Percentiles rank a stretch among this genome's conserved stretches.
Evolutionary conservation across 2,888 invertebrate species (phyloP).

Genomic region (Cheilosia pagana): DNA sequence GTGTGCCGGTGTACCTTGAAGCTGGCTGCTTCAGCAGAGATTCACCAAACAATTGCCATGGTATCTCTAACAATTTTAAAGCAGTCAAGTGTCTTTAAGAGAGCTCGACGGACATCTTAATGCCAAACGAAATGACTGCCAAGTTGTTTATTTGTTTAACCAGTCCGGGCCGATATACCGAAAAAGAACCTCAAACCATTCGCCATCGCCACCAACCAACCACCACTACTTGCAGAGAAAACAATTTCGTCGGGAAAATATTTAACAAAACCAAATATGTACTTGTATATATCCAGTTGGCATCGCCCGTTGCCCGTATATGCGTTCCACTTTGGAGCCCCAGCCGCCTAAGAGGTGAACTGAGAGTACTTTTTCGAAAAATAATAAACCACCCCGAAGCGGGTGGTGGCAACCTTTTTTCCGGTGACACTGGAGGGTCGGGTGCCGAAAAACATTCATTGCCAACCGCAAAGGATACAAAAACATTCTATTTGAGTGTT

Average conservation of each 20-base stretch:
- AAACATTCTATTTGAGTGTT: constrained; percentile 77
- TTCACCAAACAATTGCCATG: constrained; percentile 21
- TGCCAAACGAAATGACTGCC: constrained; percentile 53
- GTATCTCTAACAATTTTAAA: constrained; percentile 34
- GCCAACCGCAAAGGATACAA: constrained; percentile 76
- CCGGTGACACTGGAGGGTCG: constrained; percentile 53
- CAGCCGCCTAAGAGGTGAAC: background rate
- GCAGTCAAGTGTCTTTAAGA: constrained; percentile 25
- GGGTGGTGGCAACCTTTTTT: constrained; percentile 34
- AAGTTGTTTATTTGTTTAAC: constrained; percentile 55
- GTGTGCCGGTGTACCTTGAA: constrained; percentile 8
- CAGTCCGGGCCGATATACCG: constrained; percentile 33
- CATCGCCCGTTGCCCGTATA: constrained; percentile 16
- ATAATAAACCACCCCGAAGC: constrained; percentile 62
- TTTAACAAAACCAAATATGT: constrained; percentile 73
- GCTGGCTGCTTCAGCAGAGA: constrained; percentile 6
- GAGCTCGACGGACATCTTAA: constrained; percentile 52
- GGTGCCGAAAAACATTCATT: constrained; percentile 72
- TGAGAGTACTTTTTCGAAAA: constrained; percentile 52
- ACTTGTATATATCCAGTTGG: constrained; percentile 62
- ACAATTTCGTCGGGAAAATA: constrained; percentile 70
- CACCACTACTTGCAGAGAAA: constrained; percentile 45
- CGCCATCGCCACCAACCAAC: constrained; percentile 8
- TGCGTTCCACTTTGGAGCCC: constrained; percentile 28
- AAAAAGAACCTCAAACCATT: constrained; percentile 21